Conservation (phyloP, 1,140 invertebrate species). For the Lanistes nyassanus region DNA sequence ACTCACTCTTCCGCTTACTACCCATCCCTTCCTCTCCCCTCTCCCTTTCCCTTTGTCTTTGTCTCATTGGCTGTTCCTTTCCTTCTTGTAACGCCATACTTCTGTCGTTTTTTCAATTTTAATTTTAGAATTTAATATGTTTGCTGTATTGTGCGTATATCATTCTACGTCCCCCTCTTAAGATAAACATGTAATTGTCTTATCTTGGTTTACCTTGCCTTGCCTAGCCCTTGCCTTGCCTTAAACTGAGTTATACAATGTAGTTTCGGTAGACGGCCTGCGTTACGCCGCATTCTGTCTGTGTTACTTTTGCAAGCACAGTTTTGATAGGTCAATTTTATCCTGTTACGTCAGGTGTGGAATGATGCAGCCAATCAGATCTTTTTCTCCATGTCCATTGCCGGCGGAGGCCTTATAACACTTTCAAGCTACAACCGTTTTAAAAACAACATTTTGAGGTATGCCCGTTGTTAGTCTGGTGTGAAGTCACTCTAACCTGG, state of each 20-base stretch:
- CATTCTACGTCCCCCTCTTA: no score
- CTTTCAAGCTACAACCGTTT: slow-evolving; percentile 64
- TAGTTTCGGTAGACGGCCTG: no score
- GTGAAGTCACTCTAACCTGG: neutral
- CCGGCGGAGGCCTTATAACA: slow-evolving; percentile 59
- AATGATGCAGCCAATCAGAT: slow-evolving; percentile 63
- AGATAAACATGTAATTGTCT: no score
- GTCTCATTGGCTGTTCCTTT: neutral
- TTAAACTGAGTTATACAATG: no score
- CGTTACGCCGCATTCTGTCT: no score
- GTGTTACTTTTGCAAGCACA: no score
- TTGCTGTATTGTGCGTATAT: no score
- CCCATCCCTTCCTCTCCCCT: neutral
- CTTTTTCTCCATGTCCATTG: slow-evolving; percentile 63
- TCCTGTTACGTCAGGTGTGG: slow-evolving; percentile 54
- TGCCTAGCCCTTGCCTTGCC: no score
- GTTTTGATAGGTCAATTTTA: no score
- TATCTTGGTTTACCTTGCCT: no score
- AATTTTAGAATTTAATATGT: no score
- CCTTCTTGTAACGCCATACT: neutral
- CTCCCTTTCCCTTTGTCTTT: neutral
- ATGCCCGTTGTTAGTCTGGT: slow-evolving; percentile 17
- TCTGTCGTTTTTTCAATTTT: neutral
- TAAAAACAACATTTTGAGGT: slow-evolving; percentile 60
- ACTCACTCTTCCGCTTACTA: no score